A percentile compares a stretch with the other conserved stretches of the same genome.
These are phyloP conservation scores for Sciurus carolinensis DNA, from an alignment of 2,797 vertebrate species.

Conservation along the genomic window DNA sequence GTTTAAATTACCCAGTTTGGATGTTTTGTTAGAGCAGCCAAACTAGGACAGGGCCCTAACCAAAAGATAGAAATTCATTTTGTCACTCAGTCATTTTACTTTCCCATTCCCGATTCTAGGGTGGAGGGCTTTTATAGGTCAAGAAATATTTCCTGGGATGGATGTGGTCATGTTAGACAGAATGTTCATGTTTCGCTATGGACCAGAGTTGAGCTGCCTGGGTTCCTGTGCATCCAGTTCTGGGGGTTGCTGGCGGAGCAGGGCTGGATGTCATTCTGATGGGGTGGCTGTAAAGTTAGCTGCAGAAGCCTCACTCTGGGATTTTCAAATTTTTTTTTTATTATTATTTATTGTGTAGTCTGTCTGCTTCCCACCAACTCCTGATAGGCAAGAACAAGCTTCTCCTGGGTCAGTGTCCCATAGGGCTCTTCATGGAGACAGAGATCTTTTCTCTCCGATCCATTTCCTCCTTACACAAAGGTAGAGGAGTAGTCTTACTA, in stretches of 20 bases:
- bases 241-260: background rate
- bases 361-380: background rate
- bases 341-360: background rate
- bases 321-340: background rate
- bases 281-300: background rate
- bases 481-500: background rate
- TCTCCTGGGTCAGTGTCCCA: background rate
- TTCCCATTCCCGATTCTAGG: background rate
- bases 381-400: background rate
- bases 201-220: background rate
- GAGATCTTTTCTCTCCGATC: background rate
- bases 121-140: background rate
- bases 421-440: background rate
- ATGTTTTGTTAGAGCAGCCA: background rate
- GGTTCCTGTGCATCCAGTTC: background rate
- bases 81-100: background rate
- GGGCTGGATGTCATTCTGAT: background rate
- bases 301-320: background rate
- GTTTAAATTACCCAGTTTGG: background rate
- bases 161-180: background rate
- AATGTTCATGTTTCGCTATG: background rate
- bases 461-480: background rate
- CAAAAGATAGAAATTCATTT: conserved; percentile 24
- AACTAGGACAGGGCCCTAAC: background rate
- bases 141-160: background rate